These are phyloP conservation scores for Cyprinodon diabolis DNA, from an alignment of 2,797 vertebrate species.

Conservation along the genomic window DNA sequence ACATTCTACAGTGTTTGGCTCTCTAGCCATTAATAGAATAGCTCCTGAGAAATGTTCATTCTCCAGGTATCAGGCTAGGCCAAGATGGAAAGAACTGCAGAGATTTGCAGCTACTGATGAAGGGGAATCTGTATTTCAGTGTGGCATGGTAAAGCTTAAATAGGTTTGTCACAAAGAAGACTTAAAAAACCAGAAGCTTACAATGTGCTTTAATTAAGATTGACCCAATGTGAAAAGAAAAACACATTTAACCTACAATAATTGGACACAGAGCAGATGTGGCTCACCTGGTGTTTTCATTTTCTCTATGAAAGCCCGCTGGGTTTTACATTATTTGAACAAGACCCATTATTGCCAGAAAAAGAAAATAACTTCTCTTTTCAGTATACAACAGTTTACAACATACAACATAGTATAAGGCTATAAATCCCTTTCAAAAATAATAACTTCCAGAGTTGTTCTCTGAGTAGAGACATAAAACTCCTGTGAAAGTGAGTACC, in stretches of 20 bases:
- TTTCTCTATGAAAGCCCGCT: not conserved
- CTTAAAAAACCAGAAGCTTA: conserved; percentile 6
- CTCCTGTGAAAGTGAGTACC: too few species aligned
- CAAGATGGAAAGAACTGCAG: not conserved
- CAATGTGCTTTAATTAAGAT: conserved; percentile 31
- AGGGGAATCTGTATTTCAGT: conserved; percentile 18
- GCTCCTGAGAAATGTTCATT: conserved; percentile 9
- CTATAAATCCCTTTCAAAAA: not conserved
- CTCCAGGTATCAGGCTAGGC: not conserved
- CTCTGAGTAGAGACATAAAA: too few species aligned
- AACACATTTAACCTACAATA: conserved; percentile 1
- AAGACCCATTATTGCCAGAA: not conserved
- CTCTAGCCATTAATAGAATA: not conserved
- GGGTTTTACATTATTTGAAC: not conserved
- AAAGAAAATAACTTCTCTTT: not conserved
- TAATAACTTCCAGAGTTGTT: too few species aligned
- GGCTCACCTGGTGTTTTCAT: conserved; percentile 15
- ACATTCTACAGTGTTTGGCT: conserved; percentile 3
- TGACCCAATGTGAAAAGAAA: conserved; percentile 12
- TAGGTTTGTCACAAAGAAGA: not conserved
- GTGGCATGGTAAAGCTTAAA: not conserved
- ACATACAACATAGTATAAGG: not conserved
- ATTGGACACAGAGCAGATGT: conserved; percentile 13
- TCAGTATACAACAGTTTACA: not conserved
- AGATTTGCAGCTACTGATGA: not conserved